phyloP scores from a whole-genome alignment of 2,797 vertebrate species.

The Lepus townsendii region DNA sequence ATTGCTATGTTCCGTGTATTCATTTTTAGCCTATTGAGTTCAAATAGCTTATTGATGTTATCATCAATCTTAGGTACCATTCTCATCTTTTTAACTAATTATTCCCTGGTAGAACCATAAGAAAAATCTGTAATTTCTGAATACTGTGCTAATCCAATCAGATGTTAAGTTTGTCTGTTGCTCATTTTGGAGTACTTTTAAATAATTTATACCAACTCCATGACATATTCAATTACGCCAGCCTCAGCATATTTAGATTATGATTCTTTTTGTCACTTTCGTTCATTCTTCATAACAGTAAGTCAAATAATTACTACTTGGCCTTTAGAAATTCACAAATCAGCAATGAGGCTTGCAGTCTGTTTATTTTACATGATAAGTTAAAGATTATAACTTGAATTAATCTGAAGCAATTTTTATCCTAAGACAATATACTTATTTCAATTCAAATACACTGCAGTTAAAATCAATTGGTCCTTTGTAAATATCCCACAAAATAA shows the following conservation, averaged over 20 bases:
- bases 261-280: conserved; percentile 66
- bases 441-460: neutral
- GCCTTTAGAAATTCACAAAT: conserved; percentile 69
- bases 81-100: conserved; percentile 78
- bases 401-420: conserved; percentile 69
- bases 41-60: conserved; percentile 77
- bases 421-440: conserved; percentile 59
- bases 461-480: conserved; percentile 59
- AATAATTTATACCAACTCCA: conserved; percentile 45
- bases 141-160: conserved; percentile 31
- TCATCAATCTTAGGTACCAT: conserved; percentile 73
- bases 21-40: conserved; percentile 76
- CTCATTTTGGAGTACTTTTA: conserved; percentile 51
- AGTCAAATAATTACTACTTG: conserved; percentile 68
- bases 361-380: conserved; percentile 64
- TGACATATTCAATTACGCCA: conserved; percentile 65
- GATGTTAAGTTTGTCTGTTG: conserved; percentile 21
- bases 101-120: conserved; percentile 70
- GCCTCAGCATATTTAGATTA: conserved; percentile 51
- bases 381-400: conserved; percentile 64
- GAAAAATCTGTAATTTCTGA: conserved; percentile 72
- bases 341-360: conserved; percentile 53
- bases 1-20: conserved; percentile 66
- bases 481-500: conserved; percentile 48
- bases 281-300: conserved; percentile 14